Evolutionary conservation across 2,797 vertebrate species (phyloP), one percentile per base, ranked within the genome.

Genomic region (Spinibarbus caldwelli): DNA sequence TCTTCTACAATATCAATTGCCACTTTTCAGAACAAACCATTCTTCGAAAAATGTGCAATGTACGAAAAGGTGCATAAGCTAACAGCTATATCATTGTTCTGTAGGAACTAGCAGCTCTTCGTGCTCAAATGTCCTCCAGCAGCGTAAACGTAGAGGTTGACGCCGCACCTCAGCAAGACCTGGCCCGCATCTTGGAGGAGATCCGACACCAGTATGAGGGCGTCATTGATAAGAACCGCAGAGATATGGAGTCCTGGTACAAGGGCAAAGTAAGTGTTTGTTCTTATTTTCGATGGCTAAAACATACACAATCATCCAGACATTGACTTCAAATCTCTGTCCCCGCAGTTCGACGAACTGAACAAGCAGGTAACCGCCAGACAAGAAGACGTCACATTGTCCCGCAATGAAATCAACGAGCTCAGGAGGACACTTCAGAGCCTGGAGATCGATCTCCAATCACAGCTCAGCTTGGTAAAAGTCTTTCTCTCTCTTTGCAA

Each of bases 391-490:
- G 88, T 95, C 23, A 87, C 93, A 85, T 64, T 83, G 0, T 93
- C 94, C 52, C 86, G 23, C 26, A 90, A 0, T 26, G 92, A 95
- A 86, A 88, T 95, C 89, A 94, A 0, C 0, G 95, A 96, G 0
- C 93, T 95, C 9, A 94, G 84, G 90, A 94, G 93, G 78, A 94
- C 87, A 1, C 62, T 96, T 86, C 93, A 95, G 91, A 0, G 71
- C 3, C 89, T 96, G 89, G 78, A 96, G 91, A 95, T 95, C 6
- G 94, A 95, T 83, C 93, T 96, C 31, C 93, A 94, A 90, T 95
- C 94, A 9, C 92, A 95, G 86, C 31, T 84, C 34, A 94, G 92
- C 91, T 84, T 95, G 94, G 95, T 95, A 94, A 88, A 19, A 17
- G 0, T 43, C 15, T 68, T 14, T 52, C 11, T 8, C 3, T 59